A percentile compares a stretch with the other conserved stretches of the same genome.
Conservation (phyloP, 2,113 vertebrate species). For the Jaculus jaculus region DNA sequence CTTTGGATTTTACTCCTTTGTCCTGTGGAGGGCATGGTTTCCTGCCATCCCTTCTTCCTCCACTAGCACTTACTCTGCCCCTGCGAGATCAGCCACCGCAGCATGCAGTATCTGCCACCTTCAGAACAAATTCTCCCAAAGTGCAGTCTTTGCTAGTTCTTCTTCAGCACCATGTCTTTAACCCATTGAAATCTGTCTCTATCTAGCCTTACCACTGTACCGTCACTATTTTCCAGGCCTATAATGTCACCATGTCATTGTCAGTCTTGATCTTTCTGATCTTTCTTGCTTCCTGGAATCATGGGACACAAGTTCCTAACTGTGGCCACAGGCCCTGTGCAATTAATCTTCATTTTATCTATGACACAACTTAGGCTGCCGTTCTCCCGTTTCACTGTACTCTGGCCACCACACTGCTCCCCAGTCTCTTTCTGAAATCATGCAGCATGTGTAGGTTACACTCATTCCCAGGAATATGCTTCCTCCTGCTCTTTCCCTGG, state of each 20-base stretch:
- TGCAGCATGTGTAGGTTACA: too few relatives aligned
- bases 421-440: too few relatives aligned
- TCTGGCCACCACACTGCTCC: too few relatives aligned
- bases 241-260: not conserved
- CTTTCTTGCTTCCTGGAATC: not conserved
- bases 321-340: not conserved
- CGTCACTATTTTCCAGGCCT: not conserved
- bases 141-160: not conserved
- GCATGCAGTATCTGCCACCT: not conserved
- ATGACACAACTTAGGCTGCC: not conserved
- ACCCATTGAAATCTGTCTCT: not conserved
- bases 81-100: not conserved
- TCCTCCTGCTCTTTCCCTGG: too few relatives aligned
- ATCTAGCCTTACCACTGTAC: not conserved
- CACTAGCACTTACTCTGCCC: not conserved
- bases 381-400: too few relatives aligned
- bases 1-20: not conserved
- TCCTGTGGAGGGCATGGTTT: not conserved
- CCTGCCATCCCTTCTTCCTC: not conserved
- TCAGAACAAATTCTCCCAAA: conserved; percentile 1
- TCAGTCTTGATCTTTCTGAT: not conserved
- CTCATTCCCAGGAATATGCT: too few relatives aligned
- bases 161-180: not conserved
- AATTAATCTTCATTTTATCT: not conserved
- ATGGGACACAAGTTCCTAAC: not conserved